Base-by-base conservation (phyloP, 2,888 invertebrate species). In the Scaptomyza polygonia region DNA sequence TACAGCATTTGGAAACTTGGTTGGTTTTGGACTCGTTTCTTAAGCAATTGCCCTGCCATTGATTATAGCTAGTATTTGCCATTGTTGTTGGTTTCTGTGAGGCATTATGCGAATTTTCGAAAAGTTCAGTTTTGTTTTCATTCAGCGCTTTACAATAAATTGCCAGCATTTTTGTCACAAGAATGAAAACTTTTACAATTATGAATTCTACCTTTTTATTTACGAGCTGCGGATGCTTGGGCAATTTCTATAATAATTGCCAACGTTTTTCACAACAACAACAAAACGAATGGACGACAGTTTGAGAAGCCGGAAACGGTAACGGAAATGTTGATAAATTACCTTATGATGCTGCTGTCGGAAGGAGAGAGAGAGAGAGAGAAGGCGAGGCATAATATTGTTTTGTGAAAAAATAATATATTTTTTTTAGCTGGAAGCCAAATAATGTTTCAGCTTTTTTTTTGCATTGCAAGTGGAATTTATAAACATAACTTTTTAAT, bases 111-210 rank as follows among this genome's bases (percentile, higher is more conserved):
- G 55, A 62, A 52, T 44, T 51, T 48, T 51, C 7, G n/a, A 30
- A 21, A 42, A 61, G 59, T 48, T 48, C 14, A 18, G 18, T 58
- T 59, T 36, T 8, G 25, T 51, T 36, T 44, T 27, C 25, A 16
- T 30, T 14, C 39, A 39, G 39, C 29, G 47, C 27, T 53, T 53
- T 43, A 43, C 58, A 73, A 82, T 74, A 82, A 73, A 81, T 84
- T 79, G 79, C 67, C 63, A 72, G 65, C 71, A 69, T 79, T 82
- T 79, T 72, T 77, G 79, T 79, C 85, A 82, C 71, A 79, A 82
- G 78, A 81, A 72, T 77, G 68, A 85, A 83, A 82, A 85, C 72
- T 82, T 85, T 85, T 72, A 67, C 82, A 82, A 82, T 82, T 82
- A 82, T 52, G 66, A 77, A 51, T 68, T 39, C 59, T 57, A 51